Percentiles rank a stretch among this genome's conserved stretches.
Evolutionary conservation across 2,888 invertebrate genomes (phyloP).

Genomic region (Meghimatium bilineatum): DNA sequence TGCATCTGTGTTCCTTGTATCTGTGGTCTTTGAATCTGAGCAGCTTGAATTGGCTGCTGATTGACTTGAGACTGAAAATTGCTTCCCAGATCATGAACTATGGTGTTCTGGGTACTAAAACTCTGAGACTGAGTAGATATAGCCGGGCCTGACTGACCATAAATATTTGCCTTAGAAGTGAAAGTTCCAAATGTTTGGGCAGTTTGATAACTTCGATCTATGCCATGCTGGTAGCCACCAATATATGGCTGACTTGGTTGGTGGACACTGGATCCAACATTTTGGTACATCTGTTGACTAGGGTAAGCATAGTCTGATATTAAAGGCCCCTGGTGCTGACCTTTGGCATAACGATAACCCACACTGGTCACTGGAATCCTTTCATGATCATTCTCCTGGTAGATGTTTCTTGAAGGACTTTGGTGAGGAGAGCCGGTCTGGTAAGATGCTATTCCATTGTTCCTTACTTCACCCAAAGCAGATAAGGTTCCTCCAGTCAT

Average conservation of each 20-base stretch:
- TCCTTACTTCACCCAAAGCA: neutral
- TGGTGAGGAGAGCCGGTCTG: constrained; percentile 12
- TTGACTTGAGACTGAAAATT: neutral
- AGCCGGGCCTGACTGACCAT: neutral
- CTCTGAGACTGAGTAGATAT: constrained; percentile 3
- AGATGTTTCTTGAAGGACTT: neutral
- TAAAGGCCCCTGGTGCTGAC: neutral
- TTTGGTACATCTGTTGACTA: constrained; percentile 9
- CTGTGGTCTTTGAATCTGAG: constrained; percentile 3
- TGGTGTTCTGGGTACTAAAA: neutral
- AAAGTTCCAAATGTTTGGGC: constrained; percentile 28
- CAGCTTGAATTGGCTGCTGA: neutral
- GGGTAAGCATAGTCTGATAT: constrained; percentile 15
- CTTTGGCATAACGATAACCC: constrained; percentile 23
- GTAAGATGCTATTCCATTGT: neutral
- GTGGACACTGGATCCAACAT: neutral
- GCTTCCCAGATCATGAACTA: neutral
- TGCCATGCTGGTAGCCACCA: constrained; percentile 36
- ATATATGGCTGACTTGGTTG: constrained; percentile 12
- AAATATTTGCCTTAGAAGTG: constrained; percentile 27
- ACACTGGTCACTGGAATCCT: constrained; percentile 30
- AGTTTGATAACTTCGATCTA: constrained; percentile 29
- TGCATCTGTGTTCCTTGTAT: constrained; percentile 13
- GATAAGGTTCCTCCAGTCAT: neutral
- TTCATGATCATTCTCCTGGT: neutral